A percentile compares a stretch with the other conserved stretches of the same genome.
Conservation (phyloP, 64 coral and sea anemone species). For the Trachythela sp. region DNA sequence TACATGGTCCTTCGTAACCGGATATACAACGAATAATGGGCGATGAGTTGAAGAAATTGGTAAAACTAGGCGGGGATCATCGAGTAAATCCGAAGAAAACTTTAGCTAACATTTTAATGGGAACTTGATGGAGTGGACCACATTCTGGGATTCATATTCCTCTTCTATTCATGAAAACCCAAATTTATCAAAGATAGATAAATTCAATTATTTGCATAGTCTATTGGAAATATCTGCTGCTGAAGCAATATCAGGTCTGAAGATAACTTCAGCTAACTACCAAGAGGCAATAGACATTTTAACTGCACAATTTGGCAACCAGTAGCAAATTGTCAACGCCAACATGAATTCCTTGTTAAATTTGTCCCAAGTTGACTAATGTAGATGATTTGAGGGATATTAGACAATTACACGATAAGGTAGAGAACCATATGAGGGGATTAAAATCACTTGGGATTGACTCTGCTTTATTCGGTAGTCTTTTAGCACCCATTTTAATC, state of each 20-base stretch:
- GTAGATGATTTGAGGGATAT: neutral
- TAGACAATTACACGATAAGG: neutral
- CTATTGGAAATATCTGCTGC: neutral
- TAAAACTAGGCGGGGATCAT: too few species aligned
- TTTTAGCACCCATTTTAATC: neutral
- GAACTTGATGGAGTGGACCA: too few species aligned
- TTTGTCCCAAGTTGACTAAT: neutral
- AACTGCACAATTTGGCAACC: neutral
- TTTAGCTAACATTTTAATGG: too few species aligned
- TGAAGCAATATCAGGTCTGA: neutral
- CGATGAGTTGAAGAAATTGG: too few species aligned
- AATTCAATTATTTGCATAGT: neutral
- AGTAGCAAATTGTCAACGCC: neutral
- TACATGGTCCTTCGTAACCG: too few species aligned
- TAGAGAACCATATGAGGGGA: neutral
- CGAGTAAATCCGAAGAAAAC: too few species aligned
- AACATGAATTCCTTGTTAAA: neutral
- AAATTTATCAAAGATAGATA: neutral
- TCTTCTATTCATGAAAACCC: neutral
- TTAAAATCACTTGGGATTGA: neutral
- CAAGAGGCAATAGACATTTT: neutral
- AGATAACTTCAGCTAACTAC: neutral
- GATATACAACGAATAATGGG: too few species aligned
- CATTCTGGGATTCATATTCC: conserved; percentile 23
- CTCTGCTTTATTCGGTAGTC: neutral